Evolutionary conservation across 2,113 vertebrate species (phyloP).

Genomic region (Galbula dea): DNA sequence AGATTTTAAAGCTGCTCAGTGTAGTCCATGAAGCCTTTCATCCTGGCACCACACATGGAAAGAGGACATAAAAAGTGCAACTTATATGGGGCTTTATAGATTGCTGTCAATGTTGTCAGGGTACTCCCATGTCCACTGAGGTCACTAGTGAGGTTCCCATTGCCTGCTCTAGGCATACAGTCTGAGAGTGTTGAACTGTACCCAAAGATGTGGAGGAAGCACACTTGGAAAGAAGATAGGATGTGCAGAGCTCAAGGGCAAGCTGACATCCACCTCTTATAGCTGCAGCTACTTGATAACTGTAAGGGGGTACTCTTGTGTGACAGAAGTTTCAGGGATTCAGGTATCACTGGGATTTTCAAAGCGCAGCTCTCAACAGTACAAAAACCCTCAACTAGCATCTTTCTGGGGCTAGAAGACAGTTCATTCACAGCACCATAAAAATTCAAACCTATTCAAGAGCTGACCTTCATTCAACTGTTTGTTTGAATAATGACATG

Average conservation of each 20-base stretch:
- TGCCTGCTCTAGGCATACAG: neutral
- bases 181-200: neutral
- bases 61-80: neutral
- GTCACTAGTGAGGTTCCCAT: neutral
- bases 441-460: conserved; percentile 26
- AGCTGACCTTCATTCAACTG: neutral
- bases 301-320: neutral
- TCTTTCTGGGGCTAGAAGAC: neutral
- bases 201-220: neutral
- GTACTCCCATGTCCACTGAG: neutral
- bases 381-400: neutral
- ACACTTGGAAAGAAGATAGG: neutral
- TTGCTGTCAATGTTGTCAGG: neutral
- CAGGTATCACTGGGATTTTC: neutral
- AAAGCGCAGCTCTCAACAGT: neutral
- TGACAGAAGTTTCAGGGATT: neutral
- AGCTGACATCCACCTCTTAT: neutral
- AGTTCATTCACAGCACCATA: neutral
- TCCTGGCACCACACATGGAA: neutral
- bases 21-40: neutral
- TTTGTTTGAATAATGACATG: neutral
- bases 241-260: neutral
- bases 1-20: neutral
- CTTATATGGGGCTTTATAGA: neutral
- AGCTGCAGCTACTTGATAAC: neutral